Percentiles rank a stretch among this genome's conserved stretches.
Conservation (phyloP, 2,113 vertebrate genomes). For the Prietella phreatophila region DNA sequence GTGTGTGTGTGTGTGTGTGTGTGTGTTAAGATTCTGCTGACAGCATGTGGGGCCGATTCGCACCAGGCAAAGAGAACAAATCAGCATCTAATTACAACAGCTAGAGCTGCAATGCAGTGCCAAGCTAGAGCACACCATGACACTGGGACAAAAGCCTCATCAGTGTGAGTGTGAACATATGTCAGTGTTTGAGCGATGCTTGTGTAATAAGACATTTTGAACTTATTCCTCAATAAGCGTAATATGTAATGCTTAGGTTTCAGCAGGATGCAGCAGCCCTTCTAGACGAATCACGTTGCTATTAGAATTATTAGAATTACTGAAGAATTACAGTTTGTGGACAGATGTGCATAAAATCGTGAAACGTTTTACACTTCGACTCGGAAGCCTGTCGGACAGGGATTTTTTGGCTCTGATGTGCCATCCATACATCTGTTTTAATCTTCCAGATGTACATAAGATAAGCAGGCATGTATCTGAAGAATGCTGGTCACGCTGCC, state of each 20-base stretch:
- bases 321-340: background rate
- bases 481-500: background rate
- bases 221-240: background rate
- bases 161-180: background rate
- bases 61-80: slow-evolving; percentile 38
- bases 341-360: no score
- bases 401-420: background rate
- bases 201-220: background rate
- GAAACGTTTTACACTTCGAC: background rate
- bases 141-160: slow-evolving; percentile 29
- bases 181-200: background rate
- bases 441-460: background rate
- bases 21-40: background rate
- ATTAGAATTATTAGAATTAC: background rate
- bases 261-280: background rate
- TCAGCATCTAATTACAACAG: slow-evolving; percentile 43
- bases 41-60: slow-evolving; percentile 27
- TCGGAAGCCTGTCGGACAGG: background rate
- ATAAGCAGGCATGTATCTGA: background rate
- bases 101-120: slow-evolving; percentile 28
- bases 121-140: slow-evolving; percentile 6
- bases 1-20: background rate
- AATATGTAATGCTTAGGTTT: background rate
- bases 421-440: background rate
- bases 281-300: background rate